phyloP scores from a whole-genome alignment of 1,140 invertebrate species.

The Polypedilum vanderplanki region DNA sequence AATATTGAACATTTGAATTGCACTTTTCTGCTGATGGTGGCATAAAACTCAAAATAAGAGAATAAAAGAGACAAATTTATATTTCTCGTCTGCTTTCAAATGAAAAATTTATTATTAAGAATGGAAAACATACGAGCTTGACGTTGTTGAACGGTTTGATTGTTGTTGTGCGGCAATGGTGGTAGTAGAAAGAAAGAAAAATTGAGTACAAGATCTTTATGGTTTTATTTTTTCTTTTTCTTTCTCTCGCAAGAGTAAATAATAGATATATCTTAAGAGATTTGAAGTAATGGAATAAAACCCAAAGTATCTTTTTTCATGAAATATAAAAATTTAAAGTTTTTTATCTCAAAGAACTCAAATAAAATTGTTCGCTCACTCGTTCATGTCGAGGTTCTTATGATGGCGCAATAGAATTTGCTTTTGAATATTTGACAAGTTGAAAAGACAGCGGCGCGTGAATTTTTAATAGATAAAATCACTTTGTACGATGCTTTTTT shows the following conservation, averaged over 20 bases:
- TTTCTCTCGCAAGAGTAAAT: no score
- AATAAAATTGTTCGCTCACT: no score
- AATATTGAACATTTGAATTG: neutral
- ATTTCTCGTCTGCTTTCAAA: neutral
- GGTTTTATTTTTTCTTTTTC: no score
- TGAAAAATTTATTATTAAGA: no score
- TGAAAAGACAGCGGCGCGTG: conserved; percentile 1
- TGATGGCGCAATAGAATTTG: neutral
- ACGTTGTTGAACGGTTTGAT: neutral
- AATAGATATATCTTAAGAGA: no score
- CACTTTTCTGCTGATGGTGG: neutral
- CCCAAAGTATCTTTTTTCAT: no score
- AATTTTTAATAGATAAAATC: neutral
- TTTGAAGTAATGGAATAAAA: no score
- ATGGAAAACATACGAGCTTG: neutral
- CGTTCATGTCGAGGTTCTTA: neutral
- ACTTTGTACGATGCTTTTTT: no score
- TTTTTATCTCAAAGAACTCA: no score
- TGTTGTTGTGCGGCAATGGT: neutral
- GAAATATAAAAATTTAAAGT: no score
- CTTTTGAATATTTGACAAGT: neutral
- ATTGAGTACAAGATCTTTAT: no score
- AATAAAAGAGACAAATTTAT: neutral
- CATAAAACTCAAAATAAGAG: neutral
- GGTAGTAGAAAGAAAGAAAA: neutral